phyloP scores from a whole-genome alignment of 2,888 invertebrate genomes.

The Acronicta alni region DNA sequence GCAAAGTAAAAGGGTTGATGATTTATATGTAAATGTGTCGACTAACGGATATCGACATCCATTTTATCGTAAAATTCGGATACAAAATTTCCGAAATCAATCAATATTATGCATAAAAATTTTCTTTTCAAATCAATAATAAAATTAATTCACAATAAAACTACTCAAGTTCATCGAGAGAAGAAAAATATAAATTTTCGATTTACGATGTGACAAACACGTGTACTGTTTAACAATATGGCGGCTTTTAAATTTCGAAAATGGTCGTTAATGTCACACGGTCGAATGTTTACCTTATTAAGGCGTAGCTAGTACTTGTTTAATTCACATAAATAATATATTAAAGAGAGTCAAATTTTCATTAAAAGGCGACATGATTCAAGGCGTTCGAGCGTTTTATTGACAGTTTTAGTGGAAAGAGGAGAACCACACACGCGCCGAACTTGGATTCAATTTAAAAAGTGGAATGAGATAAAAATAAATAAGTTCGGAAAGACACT shows the following conservation, averaged over 20 bases:
- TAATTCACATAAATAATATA: constrained; percentile 81
- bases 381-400: constrained; percentile 78
- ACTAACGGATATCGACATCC: constrained; percentile 47
- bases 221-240: constrained; percentile 69
- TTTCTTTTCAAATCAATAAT: constrained; percentile 57
- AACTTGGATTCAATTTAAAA: constrained; percentile 87
- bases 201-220: constrained; percentile 83
- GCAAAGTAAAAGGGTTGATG: constrained; percentile 54
- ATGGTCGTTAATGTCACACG: constrained; percentile 73
- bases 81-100: constrained; percentile 49
- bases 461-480: constrained; percentile 88
- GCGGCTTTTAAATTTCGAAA: constrained; percentile 75
- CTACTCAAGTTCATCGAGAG: constrained; percentile 38
- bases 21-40: constrained; percentile 65
- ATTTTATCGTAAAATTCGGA: constrained; percentile 50
- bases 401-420: constrained; percentile 84
- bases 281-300: constrained; percentile 77
- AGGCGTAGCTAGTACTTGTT: constrained; percentile 77
- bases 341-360: constrained; percentile 84
- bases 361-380: constrained; percentile 81
- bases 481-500: constrained; percentile 88
- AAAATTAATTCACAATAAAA: constrained; percentile 60
- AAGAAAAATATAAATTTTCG: constrained; percentile 69
- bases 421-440: constrained; percentile 86
- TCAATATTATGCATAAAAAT: constrained; percentile 36